A percentile compares a stretch with the other conserved stretches of the same genome.
Conservation (phyloP, 2,797 vertebrate species). For the Tympanoctomys barrerae region DNA sequence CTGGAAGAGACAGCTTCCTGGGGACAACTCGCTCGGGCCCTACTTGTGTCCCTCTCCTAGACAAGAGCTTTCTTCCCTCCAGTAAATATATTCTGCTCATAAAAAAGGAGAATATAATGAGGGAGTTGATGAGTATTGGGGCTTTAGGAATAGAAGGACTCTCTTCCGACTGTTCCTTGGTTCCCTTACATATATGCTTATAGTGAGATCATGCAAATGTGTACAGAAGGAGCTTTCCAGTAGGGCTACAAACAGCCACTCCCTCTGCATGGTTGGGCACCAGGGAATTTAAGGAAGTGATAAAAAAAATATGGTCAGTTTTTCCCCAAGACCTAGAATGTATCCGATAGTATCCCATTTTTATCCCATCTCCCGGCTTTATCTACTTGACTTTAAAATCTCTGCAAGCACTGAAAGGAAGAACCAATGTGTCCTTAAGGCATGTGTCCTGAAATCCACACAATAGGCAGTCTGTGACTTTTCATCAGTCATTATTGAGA, state of each 20-base stretch:
- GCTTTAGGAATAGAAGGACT: not conserved
- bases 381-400: not conserved
- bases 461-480: not conserved
- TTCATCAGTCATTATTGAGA: not conserved
- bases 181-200: not conserved
- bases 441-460: not conserved
- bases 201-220: not conserved
- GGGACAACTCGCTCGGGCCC: no score
- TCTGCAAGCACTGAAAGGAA: not conserved
- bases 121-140: not conserved
- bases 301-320: not conserved
- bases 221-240: not conserved
- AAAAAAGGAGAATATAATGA: not conserved
- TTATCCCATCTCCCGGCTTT: not conserved
- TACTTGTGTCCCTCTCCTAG: no score
- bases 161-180: not conserved
- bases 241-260: not conserved
- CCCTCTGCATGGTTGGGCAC: not conserved
- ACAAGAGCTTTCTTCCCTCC: no score
- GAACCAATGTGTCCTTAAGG: not conserved
- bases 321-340: not conserved
- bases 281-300: slow-evolving; percentile 5
- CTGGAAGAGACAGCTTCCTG: no score
- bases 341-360: not conserved
- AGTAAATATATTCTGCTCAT: no score